Percentiles rank a stretch among this genome's conserved stretches.
phyloP scores from a whole-genome alignment of 2,888 invertebrate species.

The Petrolisthes manimaculis region DNA sequence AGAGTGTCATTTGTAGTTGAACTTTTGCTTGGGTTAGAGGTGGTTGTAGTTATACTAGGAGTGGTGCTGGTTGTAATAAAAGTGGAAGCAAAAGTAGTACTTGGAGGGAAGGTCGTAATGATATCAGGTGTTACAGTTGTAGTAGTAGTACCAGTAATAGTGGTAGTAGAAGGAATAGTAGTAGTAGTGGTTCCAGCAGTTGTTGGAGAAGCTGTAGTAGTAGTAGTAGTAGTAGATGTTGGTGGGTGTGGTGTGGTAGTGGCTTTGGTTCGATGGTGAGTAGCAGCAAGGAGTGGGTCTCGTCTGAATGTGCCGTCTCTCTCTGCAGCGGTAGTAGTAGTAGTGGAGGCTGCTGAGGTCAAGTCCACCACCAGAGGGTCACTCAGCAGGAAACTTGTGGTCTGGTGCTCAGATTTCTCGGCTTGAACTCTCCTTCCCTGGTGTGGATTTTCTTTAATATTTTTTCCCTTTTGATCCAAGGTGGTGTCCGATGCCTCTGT shows the following conservation, averaged over 20 bases:
- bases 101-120: background rate
- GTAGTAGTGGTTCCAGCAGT: background rate
- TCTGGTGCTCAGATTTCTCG: background rate
- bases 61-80: background rate
- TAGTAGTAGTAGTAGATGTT: background rate
- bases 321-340: background rate
- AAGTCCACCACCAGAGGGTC: slow-evolving; percentile 46
- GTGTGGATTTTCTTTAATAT: background rate
- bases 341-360: background rate
- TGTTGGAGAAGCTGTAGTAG: background rate
- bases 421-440: background rate
- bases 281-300: background rate
- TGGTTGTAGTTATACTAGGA: background rate
- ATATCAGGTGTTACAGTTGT: background rate
- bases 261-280: background rate
- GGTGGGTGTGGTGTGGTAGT: background rate
- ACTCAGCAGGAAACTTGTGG: slow-evolving; percentile 45
- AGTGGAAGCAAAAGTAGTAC: background rate
- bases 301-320: background rate
- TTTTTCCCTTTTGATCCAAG: background rate
- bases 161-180: background rate
- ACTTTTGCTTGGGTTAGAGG: background rate
- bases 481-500: background rate
- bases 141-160: background rate
- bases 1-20: background rate